Base-by-base conservation (phyloP, 2,797 vertebrate species). In the Sebastes kiyomatsui region DNA sequence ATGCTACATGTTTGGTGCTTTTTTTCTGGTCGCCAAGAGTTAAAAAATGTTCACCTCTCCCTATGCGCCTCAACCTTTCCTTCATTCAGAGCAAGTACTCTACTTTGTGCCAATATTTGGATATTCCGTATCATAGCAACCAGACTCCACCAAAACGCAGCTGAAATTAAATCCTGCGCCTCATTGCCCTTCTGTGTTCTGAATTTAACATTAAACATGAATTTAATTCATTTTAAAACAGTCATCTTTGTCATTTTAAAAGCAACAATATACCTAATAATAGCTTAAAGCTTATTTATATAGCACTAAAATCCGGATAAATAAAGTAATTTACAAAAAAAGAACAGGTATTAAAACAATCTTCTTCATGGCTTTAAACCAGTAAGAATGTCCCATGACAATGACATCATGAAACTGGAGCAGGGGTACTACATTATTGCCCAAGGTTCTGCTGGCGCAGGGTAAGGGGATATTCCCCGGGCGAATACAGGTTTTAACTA, bases 401-500 rank as follows among this genome's bases (percentile, higher is more conserved):
- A 23, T 18, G 27, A 32, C 67, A 30, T 59, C 30, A 54, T 30
- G 25, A 35, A 79, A 73, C 49, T 55, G 23, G 11, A 75, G 23
- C 28, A 64, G 35, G 27, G 7, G 3, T 28, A 22, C 33, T 5
- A 70, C n/a, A 55, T 65, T 14, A 68, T 32, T 30, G 67, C 78
- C 64, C 3, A 22, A 23, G 66, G 83, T 23, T 64, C 72, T 8
- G 25, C 61, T 61, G 38, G 67, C 6, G 52, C 12, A 72, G 42
- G 18, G 6, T 56, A 54, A 72, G 18, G 38, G 66, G 33, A 55
- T 71, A 56, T 62, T 49, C 64, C 54, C 56, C 68, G 18, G 33
- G 80, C 1, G 0, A 77, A 58, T 75, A 38, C 70, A 68, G 18
- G 11, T 52, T 78, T 62, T 23, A 73, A 74, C 18, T 28, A 52